Conservation (phyloP, 2,797 vertebrate species). For the Sparus aurata region DNA sequence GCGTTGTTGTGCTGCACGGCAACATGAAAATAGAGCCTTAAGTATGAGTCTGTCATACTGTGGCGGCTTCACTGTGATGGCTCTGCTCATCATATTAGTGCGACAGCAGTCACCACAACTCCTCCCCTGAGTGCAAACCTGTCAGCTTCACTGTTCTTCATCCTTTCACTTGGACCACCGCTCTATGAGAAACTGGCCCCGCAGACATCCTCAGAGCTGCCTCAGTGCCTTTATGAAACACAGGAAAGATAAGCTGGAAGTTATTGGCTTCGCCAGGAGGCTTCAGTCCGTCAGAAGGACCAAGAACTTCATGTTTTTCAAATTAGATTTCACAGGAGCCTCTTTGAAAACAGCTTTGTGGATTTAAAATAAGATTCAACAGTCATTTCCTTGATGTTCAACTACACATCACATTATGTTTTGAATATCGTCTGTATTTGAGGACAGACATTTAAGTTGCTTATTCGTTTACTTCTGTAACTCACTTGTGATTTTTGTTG, state of each 20-base stretch:
- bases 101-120: constrained; percentile 28
- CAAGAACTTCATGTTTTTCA: neutral
- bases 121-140: constrained; percentile 37
- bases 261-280: neutral
- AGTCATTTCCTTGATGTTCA: neutral
- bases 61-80: constrained; percentile 8
- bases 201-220: neutral
- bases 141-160: constrained; percentile 35
- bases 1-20: neutral
- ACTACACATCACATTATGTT: neutral
- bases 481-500: neutral
- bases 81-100: constrained; percentile 17
- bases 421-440: neutral
- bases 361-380: neutral
- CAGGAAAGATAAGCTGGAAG: constrained; percentile 10
- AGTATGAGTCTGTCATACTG: constrained; percentile 8
- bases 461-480: neutral
- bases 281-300: neutral
- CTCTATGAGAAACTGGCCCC: constrained; percentile 2
- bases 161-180: constrained; percentile 20
- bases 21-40: constrained; percentile 1
- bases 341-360: neutral
- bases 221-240: constrained; percentile 1
- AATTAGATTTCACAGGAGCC: neutral
- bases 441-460: neutral